Percentiles rank a stretch among this genome's conserved stretches.
Evolutionary conservation across 2,888 invertebrate genomes (phyloP).

Genomic region (Lepidonotus clava): DNA sequence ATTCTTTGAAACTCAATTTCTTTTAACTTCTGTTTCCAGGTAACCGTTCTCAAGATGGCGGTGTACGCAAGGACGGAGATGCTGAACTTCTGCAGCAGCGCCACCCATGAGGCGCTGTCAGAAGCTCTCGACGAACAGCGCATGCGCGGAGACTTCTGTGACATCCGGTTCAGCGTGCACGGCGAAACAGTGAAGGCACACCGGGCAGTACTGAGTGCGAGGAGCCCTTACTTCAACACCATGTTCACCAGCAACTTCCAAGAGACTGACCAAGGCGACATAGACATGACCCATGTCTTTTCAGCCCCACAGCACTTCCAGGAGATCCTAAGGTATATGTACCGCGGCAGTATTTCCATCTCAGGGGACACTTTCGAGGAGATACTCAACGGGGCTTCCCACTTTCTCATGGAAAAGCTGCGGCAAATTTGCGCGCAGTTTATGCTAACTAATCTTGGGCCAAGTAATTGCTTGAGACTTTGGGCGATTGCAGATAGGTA

Average conservation of each 20-base stretch:
- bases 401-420: slow-evolving; percentile 42
- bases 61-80: slow-evolving; percentile 12
- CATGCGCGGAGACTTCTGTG: slow-evolving; percentile 37
- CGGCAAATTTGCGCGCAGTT: slow-evolving; percentile 20
- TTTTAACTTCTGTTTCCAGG: background rate
- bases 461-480: slow-evolving; percentile 25
- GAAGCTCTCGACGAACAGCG: slow-evolving; percentile 42
- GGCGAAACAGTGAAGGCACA: slow-evolving; percentile 24
- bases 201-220: slow-evolving; percentile 26
- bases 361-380: slow-evolving; percentile 43
- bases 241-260: slow-evolving; percentile 47
- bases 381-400: slow-evolving; percentile 37
- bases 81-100: slow-evolving; percentile 31
- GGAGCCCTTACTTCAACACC: slow-evolving; percentile 38
- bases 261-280: slow-evolving; percentile 46
- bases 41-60: slow-evolving; percentile 12
- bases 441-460: slow-evolving; percentile 39
- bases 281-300: slow-evolving; percentile 41
- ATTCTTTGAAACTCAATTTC: too few species aligned
- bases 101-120: slow-evolving; percentile 10
- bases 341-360: slow-evolving; percentile 35
- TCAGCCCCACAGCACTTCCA: slow-evolving; percentile 30
- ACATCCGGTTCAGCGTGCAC: slow-evolving; percentile 38
- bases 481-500: slow-evolving; percentile 49
- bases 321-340: slow-evolving; percentile 16